phyloP scores from a whole-genome alignment of 2,888 invertebrate species.

The Mimas tiliae region DNA sequence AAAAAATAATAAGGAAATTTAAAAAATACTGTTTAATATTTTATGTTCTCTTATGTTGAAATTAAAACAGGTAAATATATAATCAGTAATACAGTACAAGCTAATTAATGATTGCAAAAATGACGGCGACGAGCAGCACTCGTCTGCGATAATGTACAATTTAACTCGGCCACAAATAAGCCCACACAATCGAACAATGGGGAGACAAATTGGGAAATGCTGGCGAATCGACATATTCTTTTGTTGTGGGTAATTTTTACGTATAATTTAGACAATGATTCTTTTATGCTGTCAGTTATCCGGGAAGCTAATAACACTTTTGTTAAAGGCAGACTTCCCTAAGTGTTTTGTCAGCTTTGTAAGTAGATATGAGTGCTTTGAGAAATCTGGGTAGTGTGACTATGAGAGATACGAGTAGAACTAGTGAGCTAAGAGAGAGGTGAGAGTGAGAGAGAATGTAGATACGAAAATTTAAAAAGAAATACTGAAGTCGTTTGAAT shows the following conservation, averaged over 20 bases:
- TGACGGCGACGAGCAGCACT: slow-evolving; percentile 35
- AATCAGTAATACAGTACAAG: slow-evolving; percentile 20
- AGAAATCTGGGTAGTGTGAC: no score
- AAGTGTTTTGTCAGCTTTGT: no score
- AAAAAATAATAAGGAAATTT: no score
- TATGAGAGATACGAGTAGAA: no score
- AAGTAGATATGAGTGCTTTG: no score
- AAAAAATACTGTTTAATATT: no score
- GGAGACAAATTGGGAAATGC: slow-evolving; percentile 68
- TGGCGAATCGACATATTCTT: slow-evolving; percentile 62
- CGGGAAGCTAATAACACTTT: slow-evolving; percentile 23
- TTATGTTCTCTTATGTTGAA: background rate
- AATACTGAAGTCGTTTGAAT: no score
- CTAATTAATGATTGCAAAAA: slow-evolving; percentile 34
- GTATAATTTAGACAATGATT: slow-evolving; percentile 57
- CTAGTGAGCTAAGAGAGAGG: no score
- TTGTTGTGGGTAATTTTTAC: slow-evolving; percentile 67
- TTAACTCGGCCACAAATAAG: slow-evolving; percentile 56
- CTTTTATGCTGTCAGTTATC: slow-evolving; percentile 20
- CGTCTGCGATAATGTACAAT: slow-evolving; percentile 44
- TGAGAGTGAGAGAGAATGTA: no score
- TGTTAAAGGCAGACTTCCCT: background rate
- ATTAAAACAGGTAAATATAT: slow-evolving; percentile 15
- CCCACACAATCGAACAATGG: slow-evolving; percentile 60
- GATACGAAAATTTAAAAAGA: no score